Evolutionary conservation across 2,113 vertebrate species (phyloP).

Genomic region (Vulpes vulpes): DNA sequence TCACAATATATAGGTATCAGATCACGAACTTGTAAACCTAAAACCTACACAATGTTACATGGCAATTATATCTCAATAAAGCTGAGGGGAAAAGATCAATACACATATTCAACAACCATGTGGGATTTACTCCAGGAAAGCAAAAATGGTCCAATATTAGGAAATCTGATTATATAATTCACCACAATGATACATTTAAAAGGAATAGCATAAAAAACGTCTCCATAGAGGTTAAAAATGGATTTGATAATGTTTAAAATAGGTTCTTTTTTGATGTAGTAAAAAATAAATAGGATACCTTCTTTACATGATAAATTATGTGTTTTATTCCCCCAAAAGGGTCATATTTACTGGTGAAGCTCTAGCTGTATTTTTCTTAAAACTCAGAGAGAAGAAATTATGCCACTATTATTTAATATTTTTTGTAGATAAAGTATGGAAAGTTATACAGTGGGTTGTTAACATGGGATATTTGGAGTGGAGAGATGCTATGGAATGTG

Average conservation of each 20-base stretch:
- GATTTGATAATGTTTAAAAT: not conserved
- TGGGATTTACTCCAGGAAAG: not conserved
- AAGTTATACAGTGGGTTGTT: not conserved
- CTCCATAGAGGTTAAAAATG: not conserved
- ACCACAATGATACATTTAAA: not conserved
- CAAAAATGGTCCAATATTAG: not conserved
- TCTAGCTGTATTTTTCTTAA: not conserved
- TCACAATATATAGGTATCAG: not conserved
- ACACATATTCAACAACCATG: not conserved
- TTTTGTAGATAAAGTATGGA: not conserved
- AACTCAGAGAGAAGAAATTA: not conserved
- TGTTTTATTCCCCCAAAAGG: not conserved
- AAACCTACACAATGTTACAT: not conserved
- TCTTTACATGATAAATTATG: not conserved
- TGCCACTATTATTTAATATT: not conserved
- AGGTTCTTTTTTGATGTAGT: not conserved
- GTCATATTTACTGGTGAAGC: not conserved
- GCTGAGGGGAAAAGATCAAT: not conserved
- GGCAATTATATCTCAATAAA: constrained; percentile 1
- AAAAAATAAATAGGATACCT: not conserved
- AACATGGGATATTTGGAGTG: not conserved
- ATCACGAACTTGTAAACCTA: not conserved
- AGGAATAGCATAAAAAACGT: not conserved
- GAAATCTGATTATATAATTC: not conserved
- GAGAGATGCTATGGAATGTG: not conserved